These are phyloP conservation scores for Selene dorsalis DNA, from an alignment of 2,797 vertebrate genomes.

Conservation along the genomic window DNA sequence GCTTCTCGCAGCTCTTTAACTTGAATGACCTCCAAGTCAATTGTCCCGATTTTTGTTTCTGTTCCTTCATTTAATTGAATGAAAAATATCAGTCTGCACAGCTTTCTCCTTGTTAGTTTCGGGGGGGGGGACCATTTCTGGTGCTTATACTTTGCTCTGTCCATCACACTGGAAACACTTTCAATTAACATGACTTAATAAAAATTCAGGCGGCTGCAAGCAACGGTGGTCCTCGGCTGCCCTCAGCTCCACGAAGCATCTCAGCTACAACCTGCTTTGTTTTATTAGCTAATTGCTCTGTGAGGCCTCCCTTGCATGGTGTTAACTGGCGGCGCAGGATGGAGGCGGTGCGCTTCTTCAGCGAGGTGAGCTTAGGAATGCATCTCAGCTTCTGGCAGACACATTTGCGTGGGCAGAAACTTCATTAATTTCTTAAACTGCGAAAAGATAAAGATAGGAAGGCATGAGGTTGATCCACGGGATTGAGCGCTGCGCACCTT, in stretches of 20 bases:
- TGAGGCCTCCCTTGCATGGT: slow-evolving; percentile 46
- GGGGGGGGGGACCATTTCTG: slow-evolving; percentile 45
- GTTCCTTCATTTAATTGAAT: slow-evolving; percentile 73
- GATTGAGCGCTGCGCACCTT: slow-evolving; percentile 48
- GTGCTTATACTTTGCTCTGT: slow-evolving; percentile 42
- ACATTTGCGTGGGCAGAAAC: slow-evolving; percentile 58
- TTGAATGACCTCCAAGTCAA: slow-evolving; percentile 67
- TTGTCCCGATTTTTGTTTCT: slow-evolving; percentile 66
- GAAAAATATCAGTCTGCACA: slow-evolving; percentile 66
- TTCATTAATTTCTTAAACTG: slow-evolving; percentile 63
- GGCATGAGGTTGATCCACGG: slow-evolving; percentile 47
- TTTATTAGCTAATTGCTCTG: slow-evolving; percentile 74
- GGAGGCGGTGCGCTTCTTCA: slow-evolving; percentile 30
- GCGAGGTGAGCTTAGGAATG: slow-evolving; percentile 44
- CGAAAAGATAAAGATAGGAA: slow-evolving; percentile 43
- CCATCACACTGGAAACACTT: slow-evolving; percentile 64
- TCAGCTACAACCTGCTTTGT: slow-evolving; percentile 55
- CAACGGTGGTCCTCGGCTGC: slow-evolving; percentile 37
- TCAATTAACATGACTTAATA: slow-evolving; percentile 65
- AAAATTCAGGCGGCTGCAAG: slow-evolving; percentile 40
- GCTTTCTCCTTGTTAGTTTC: slow-evolving; percentile 64
- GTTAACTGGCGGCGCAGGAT: slow-evolving; percentile 51
- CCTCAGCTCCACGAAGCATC: slow-evolving; percentile 37
- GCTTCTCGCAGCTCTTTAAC: slow-evolving; percentile 55
- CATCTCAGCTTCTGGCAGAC: slow-evolving; percentile 44